Evolutionary conservation across 2,888 invertebrate genomes (phyloP).

Genomic region (Cryptocheilus praepositus): DNA sequence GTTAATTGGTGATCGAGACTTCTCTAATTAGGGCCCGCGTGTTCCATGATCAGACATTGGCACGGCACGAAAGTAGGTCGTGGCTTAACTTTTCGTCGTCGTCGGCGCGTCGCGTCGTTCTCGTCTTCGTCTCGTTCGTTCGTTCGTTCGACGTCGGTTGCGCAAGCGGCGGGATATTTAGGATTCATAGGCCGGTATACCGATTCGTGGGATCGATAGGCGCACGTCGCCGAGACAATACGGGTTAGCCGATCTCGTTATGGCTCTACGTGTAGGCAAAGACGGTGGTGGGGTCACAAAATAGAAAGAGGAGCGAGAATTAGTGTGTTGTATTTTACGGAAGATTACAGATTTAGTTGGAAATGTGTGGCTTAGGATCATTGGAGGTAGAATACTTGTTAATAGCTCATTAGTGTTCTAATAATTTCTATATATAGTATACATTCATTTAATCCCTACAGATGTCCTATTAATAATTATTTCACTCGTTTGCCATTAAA

Average conservation of each 20-base stretch:
- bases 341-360: too few relatives aligned
- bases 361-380: too few relatives aligned
- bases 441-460: too few relatives aligned
- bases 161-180: slow-evolving; percentile 41
- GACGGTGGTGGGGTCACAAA: not conserved
- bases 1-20: slow-evolving; percentile 53
- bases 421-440: too few relatives aligned
- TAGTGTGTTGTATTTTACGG: too few relatives aligned
- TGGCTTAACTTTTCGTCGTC: slow-evolving; percentile 48
- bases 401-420: too few relatives aligned
- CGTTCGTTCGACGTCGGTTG: slow-evolving; percentile 24
- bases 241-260: slow-evolving; percentile 10
- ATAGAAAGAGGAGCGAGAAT: not conserved
- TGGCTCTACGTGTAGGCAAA: not conserved
- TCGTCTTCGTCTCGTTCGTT: slow-evolving; percentile 22
- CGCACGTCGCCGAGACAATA: slow-evolving; percentile 13
- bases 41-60: slow-evolving; percentile 55
- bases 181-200: slow-evolving; percentile 37
- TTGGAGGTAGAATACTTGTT: too few relatives aligned
- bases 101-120: slow-evolving; percentile 24
- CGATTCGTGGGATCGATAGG: slow-evolving; percentile 27
- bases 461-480: too few relatives aligned
- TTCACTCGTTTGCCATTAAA: too few relatives aligned
- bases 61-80: slow-evolving; percentile 62
- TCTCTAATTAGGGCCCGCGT: slow-evolving; percentile 47